These are phyloP conservation scores for Nysson spinosus DNA, from an alignment of 2,888 invertebrate genomes.

Conservation along the genomic window DNA sequence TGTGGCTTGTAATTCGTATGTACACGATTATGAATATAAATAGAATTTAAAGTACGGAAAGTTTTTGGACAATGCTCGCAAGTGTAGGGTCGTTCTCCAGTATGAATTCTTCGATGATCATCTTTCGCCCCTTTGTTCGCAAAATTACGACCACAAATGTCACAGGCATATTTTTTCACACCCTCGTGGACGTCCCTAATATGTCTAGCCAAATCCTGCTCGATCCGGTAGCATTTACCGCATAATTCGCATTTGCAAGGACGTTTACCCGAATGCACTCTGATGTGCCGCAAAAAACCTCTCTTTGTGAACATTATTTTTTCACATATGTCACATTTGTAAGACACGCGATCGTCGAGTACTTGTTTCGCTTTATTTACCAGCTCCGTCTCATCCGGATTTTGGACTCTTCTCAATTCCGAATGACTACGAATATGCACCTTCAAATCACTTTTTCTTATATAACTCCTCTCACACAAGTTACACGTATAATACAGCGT, in stretches of 20 bases:
- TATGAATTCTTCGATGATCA: conserved; percentile 79
- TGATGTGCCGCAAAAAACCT: conserved; percentile 78
- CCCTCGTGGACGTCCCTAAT: conserved; percentile 78
- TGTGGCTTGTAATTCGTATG: conserved; percentile 76
- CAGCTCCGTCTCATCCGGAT: conserved; percentile 57
- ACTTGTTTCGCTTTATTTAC: conserved; percentile 63
- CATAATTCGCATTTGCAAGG: conserved; percentile 78
- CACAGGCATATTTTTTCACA: conserved; percentile 79
- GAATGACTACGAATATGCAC: conserved; percentile 32
- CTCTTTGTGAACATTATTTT: conserved; percentile 69
- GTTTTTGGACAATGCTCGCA: conserved; percentile 78
- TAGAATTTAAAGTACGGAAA: conserved; percentile 79
- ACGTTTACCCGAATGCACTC: conserved; percentile 77
- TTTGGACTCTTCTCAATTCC: conserved; percentile 17
- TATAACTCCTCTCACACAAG: conserved; percentile 23
- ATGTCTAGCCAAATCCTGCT: conserved; percentile 79
- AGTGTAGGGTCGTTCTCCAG: conserved; percentile 63
- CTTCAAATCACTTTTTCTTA: conserved; percentile 30
- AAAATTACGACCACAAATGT: conserved; percentile 78
- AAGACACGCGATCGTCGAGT: conserved; percentile 65
- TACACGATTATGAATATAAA: conserved; percentile 78
- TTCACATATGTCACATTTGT: conserved; percentile 77
- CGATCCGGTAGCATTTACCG: conserved; percentile 54
- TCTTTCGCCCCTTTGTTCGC: conserved; percentile 78
- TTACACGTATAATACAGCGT: conserved; percentile 21